Evolutionary conservation across 2,113 vertebrate species (phyloP).

Genomic region (Penelope pileata): DNA sequence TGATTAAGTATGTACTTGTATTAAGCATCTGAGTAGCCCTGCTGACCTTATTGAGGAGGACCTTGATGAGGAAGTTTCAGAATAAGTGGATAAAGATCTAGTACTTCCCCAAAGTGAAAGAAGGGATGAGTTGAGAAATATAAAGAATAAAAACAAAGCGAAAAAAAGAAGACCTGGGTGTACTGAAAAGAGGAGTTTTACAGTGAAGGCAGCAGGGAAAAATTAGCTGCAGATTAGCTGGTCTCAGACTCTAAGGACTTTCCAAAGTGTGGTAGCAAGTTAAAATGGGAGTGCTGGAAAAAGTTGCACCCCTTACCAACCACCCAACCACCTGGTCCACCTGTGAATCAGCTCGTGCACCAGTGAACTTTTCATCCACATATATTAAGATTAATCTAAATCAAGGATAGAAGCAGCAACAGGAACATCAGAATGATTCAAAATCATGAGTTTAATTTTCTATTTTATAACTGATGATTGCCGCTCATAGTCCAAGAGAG

Average conservation of each 20-base stretch:
- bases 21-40: background rate
- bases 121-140: background rate
- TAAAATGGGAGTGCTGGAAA: background rate
- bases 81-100: background rate
- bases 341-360: background rate
- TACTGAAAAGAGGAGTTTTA: background rate
- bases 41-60: background rate
- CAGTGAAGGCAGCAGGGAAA: background rate
- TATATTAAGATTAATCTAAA: background rate
- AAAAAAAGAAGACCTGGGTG: fast-evolving
- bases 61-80: background rate
- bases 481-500: background rate
- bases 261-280: background rate
- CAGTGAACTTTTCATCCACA: background rate
- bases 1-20: background rate
- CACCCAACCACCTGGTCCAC: background rate
- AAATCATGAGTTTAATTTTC: background rate
- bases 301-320: background rate
- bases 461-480: background rate
- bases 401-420: background rate
- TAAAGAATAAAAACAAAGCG: background rate
- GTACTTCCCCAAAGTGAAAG: background rate
- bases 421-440: background rate
- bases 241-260: background rate
- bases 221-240: background rate